phyloP scores from a whole-genome alignment of 1,140 invertebrate genomes.

The Euwallacea similis region DNA sequence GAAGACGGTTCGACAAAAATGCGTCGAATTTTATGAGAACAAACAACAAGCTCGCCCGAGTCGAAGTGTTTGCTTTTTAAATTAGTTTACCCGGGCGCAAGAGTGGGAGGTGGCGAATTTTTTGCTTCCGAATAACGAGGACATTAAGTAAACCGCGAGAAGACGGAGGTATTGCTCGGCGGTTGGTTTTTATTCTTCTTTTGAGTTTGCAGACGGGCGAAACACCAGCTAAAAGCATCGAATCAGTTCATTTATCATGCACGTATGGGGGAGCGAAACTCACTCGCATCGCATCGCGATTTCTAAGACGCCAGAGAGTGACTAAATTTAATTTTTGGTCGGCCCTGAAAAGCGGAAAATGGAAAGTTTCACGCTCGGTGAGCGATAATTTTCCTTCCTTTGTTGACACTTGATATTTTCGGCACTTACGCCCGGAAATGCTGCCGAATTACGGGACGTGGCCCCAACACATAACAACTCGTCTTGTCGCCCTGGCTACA shows the following conservation, averaged over 20 bases:
- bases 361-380: background rate
- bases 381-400: background rate
- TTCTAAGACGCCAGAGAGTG: no score
- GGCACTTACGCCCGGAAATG: no score
- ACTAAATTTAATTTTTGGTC: conserved; percentile 2
- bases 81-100: conserved; percentile 18
- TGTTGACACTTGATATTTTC: no score
- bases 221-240: background rate
- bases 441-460: no score
- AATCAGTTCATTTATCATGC: conserved; percentile 2
- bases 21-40: conserved; percentile 20
- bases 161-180: background rate
- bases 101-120: conserved; percentile 6
- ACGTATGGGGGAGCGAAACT: background rate
- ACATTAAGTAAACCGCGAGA: background rate
- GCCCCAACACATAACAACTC: no score
- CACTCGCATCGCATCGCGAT: no score
- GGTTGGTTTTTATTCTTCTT: no score
- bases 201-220: background rate
- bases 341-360: background rate
- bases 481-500: no score
- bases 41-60: conserved; percentile 15
- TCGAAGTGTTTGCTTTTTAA: conserved; percentile 26
- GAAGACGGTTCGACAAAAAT: conserved; percentile 16
- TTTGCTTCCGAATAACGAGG: conserved; percentile 1